These are phyloP conservation scores for Psephotus haematonotus DNA, from an alignment of 2,113 vertebrate genomes.

Conservation along the genomic window DNA sequence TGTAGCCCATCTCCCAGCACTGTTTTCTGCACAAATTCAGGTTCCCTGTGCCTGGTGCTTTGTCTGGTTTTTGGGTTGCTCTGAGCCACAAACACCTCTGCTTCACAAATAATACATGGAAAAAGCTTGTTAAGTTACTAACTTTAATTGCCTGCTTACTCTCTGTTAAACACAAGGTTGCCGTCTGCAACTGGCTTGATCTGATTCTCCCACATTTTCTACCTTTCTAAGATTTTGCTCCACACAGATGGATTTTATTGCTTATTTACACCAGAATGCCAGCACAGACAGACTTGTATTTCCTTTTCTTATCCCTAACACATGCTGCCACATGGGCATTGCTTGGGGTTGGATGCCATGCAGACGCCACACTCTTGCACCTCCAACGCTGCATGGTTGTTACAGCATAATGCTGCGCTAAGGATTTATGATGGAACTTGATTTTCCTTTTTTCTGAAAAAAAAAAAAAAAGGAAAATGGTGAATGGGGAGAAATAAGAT, in stretches of 20 bases:
- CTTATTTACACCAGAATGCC: neutral
- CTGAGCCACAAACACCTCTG: neutral
- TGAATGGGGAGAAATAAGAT: neutral
- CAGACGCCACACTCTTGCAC: accelerated
- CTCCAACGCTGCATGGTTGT: neutral
- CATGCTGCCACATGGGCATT: neutral
- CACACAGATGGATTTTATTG: neutral
- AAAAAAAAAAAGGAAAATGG: neutral
- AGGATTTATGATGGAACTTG: neutral
- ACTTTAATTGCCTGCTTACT: neutral
- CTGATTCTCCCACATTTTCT: neutral
- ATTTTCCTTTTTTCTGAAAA: neutral
- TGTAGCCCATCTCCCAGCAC: neutral
- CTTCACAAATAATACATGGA: neutral
- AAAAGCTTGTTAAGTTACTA: constrained; percentile 13
- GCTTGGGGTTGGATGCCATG: neutral
- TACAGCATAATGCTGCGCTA: accelerated
- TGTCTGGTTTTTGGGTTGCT: neutral
- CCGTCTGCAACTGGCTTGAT: neutral
- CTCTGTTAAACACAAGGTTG: neutral
- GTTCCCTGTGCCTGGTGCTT: neutral
- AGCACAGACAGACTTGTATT: neutral
- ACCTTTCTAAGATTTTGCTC: neutral
- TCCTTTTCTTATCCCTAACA: neutral
- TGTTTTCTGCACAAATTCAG: neutral